Evolutionary conservation across 2,113 vertebrate species (phyloP).

Genomic region (Okapia johnstoni): DNA sequence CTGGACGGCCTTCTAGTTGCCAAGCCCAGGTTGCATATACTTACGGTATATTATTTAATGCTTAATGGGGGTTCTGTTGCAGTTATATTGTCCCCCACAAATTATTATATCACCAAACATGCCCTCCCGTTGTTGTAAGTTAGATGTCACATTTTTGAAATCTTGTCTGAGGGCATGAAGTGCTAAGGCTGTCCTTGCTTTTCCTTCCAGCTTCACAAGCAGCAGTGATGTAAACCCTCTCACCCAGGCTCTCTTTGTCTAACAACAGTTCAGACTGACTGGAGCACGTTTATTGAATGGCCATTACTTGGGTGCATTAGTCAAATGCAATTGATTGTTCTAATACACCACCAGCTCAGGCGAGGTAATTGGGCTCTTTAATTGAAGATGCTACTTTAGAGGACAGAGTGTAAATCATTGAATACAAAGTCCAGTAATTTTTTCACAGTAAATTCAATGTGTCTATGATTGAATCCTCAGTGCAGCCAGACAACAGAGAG

Average conservation of each 20-base stretch:
- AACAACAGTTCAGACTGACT: background rate
- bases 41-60: background rate
- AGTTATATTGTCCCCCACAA: background rate
- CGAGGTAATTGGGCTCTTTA: slow-evolving; percentile 5
- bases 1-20: background rate
- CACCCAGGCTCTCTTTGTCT: background rate
- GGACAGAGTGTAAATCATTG: slow-evolving; percentile 18
- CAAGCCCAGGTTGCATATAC: background rate
- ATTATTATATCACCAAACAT: background rate
- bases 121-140: background rate
- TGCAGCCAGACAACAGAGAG: background rate
- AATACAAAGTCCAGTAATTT: slow-evolving; percentile 10
- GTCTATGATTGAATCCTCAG: background rate
- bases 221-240: background rate
- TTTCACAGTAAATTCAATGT: background rate
- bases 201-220: background rate
- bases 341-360: background rate
- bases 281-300: background rate
- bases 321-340: slow-evolving; percentile 22
- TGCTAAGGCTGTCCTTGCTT: background rate
- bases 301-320: slow-evolving; percentile 30
- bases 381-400: background rate
- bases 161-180: background rate
- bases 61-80: background rate
- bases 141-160: background rate